Conservation (phyloP, 2,888 invertebrate genomes). For the Ischnura elegans region DNA sequence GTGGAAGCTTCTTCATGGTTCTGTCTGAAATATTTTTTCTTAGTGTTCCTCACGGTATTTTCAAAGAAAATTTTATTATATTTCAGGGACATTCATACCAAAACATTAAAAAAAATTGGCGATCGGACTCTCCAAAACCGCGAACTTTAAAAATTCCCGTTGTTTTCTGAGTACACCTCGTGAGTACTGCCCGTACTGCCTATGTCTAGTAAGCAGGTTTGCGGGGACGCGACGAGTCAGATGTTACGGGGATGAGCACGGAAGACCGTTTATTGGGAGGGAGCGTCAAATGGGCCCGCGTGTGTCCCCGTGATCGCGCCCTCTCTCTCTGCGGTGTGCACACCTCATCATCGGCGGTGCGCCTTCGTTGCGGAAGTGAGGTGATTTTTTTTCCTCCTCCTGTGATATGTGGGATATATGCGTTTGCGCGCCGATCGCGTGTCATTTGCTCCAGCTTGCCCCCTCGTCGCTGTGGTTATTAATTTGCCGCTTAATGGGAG, state of each 20-base stretch:
- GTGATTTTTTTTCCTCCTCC: not conserved
- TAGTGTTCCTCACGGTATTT: too few species aligned
- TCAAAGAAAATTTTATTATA: too few species aligned
- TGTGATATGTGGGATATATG: not conserved
- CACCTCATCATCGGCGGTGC: not conserved
- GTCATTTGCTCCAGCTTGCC: not conserved
- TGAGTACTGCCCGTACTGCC: too few species aligned
- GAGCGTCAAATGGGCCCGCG: not conserved
- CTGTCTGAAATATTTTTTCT: too few species aligned
- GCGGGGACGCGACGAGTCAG: not conserved
- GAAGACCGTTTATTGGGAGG: conserved; percentile 17
- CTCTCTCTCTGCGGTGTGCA: conserved; percentile 14
- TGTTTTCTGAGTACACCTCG: too few species aligned
- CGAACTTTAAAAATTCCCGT: too few species aligned
- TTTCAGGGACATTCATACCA: too few species aligned
- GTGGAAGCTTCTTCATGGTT: too few species aligned
- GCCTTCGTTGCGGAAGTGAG: not conserved
- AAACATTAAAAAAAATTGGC: too few species aligned
- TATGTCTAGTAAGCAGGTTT: not conserved
- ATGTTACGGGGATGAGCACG: not conserved
- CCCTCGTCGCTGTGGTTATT: not conserved
- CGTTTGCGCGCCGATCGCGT: not conserved
- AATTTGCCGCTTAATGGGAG: not conserved
- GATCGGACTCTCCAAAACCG: too few species aligned
- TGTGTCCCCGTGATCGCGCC: not conserved